A percentile compares a stretch with the other conserved stretches of the same genome.
These are phyloP conservation scores for Odocoileus virginianus DNA, from an alignment of 2,113 vertebrate species.

Conservation along the genomic window DNA sequence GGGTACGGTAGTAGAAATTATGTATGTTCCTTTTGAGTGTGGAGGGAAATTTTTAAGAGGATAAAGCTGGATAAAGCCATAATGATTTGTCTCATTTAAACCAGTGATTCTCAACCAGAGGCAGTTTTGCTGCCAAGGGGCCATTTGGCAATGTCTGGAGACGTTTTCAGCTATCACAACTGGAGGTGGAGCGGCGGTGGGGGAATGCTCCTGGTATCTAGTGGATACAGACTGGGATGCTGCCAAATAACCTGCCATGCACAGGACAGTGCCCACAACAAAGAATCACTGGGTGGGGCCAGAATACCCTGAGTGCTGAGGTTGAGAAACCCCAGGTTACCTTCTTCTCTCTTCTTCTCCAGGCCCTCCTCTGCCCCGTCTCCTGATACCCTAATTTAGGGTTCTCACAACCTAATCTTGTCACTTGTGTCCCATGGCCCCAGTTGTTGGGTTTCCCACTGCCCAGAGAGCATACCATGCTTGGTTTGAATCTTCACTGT, in stretches of 20 bases:
- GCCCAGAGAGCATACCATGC: not conserved
- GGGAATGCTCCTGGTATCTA: not conserved
- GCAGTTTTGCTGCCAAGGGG: not conserved
- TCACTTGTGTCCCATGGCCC: not conserved
- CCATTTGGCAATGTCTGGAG: not conserved
- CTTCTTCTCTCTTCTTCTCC: not conserved
- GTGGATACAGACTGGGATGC: not conserved
- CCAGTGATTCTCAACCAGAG: not conserved
- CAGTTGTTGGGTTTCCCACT: not conserved
- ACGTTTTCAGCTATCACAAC: not conserved
- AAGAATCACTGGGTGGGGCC: not conserved
- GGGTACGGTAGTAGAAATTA: not conserved
- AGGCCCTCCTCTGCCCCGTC: not conserved
- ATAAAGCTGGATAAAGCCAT: not conserved
- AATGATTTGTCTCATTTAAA: slow-evolving; percentile 27
- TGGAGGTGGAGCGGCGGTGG: not conserved
- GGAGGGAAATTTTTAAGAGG: not conserved
- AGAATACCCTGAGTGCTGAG: not conserved
- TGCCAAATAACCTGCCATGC: not conserved
- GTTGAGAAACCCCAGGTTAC: not conserved
- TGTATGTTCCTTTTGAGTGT: not conserved
- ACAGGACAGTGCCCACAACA: not conserved
- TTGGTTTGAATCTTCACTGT: not conserved
- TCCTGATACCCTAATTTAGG: not conserved
- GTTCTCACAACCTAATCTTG: not conserved